These are phyloP conservation scores for Brenthis daphne DNA, from an alignment of 2,888 invertebrate genomes.

Conservation along the genomic window DNA sequence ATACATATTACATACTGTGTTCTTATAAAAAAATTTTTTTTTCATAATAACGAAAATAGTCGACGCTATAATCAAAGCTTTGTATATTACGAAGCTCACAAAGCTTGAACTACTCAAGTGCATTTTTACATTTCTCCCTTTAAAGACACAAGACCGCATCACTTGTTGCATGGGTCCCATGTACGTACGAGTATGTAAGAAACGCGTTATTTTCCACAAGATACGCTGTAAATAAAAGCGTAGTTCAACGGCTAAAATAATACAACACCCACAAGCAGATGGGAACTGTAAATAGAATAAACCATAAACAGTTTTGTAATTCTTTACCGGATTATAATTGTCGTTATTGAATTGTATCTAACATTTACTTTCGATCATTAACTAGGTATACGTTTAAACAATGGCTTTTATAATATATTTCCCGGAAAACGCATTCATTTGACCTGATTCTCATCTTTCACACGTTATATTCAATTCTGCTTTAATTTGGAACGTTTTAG, in stretches of 20 bases:
- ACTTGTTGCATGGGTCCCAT: constrained; percentile 36
- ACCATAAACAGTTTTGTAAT: not conserved
- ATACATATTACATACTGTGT: not conserved
- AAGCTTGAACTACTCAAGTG: constrained; percentile 6
- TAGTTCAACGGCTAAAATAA: not conserved
- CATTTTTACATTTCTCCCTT: constrained; percentile 2
- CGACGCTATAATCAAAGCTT: not conserved
- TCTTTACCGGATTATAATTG: not conserved
- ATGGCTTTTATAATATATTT: constrained; percentile 44
- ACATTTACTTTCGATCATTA: not conserved
- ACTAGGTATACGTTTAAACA: constrained; percentile 1
- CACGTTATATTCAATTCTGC: constrained; percentile 48
- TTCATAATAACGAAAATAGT: not conserved
- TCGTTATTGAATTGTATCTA: not conserved
- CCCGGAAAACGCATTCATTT: constrained; percentile 62
- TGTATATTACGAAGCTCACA: not conserved
- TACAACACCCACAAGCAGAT: too few relatives aligned
- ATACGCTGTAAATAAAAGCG: not conserved
- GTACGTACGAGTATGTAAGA: constrained; percentile 28
- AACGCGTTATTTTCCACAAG: constrained; percentile 33
- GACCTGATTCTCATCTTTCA: constrained; percentile 65
- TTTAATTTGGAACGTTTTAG: constrained; percentile 59
- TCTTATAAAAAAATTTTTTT: not conserved
- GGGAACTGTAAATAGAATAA: too few relatives aligned
- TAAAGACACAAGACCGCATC: constrained; percentile 25